These are phyloP conservation scores for Madoqua kirkii DNA, from an alignment of 2,113 vertebrate genomes.

Conservation along the genomic window DNA sequence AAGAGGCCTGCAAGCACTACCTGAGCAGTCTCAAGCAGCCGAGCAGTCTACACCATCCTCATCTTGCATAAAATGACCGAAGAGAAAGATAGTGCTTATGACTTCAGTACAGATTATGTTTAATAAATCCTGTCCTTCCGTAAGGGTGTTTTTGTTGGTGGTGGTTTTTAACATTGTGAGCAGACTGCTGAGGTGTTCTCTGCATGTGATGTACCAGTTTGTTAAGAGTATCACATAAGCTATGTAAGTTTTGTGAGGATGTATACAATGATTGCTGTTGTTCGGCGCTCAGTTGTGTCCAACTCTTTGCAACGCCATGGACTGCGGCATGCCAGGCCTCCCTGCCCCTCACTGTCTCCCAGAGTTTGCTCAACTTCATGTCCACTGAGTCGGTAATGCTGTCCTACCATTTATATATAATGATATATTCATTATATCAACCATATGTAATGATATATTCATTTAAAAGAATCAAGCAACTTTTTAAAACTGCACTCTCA, in stretches of 20 bases:
- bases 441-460: not conserved
- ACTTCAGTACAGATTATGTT: constrained; percentile 90
- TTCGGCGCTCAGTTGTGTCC: not conserved
- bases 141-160: not conserved
- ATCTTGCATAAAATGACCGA: constrained; percentile 57
- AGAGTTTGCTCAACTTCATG: not conserved
- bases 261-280: not conserved
- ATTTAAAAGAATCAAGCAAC: not conserved
- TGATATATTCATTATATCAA: not conserved
- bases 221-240: not conserved
- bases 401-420: not conserved
- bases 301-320: not conserved
- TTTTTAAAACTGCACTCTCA: not conserved
- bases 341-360: not conserved
- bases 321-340: fast-evolving
- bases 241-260: constrained; percentile 44
- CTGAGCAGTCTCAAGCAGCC: constrained; percentile 19
- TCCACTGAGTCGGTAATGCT: not conserved
- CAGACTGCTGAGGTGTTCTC: not conserved
- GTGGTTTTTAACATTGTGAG: not conserved
- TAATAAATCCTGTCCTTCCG: constrained; percentile 15
- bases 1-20: not conserved
- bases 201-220: not conserved
- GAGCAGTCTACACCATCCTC: not conserved
- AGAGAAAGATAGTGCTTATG: constrained; percentile 84